Evolutionary conservation across 1,140 invertebrate species (phyloP).

Genomic region (Paracyclopina nana): DNA sequence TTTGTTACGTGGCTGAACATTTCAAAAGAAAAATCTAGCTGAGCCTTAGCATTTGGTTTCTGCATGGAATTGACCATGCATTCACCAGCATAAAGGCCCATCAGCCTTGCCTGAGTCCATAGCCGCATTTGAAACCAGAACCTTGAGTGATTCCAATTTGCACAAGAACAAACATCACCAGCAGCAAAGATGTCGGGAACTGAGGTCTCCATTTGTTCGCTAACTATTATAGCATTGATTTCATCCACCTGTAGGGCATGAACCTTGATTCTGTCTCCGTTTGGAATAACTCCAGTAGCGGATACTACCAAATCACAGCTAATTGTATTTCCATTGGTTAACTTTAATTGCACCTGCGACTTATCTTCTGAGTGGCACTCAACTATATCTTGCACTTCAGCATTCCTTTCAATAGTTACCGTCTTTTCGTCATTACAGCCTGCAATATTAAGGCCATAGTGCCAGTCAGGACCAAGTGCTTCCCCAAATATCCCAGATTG

Average conservation of each 20-base stretch:
- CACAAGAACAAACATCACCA: conserved; percentile 75
- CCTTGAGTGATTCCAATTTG: conserved; percentile 21
- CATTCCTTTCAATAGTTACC: no score
- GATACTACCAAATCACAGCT: conserved; percentile 82
- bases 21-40: conserved; percentile 47
- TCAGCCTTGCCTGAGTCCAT: conserved; percentile 94
- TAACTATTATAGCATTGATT: conserved; percentile 54
- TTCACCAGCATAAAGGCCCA: conserved; percentile 82
- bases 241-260: conserved; percentile 33
- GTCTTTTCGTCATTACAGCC: neutral
- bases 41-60: neutral
- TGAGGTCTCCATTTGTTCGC: conserved; percentile 66
- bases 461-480: no score
- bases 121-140: conserved; percentile 90
- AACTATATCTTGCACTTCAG: no score
- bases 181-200: conserved; percentile 65
- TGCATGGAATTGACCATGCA: conserved; percentile 50
- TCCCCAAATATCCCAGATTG: no score
- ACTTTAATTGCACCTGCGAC: conserved; percentile 48
- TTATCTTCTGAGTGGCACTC: no score
- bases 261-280: conserved; percentile 24
- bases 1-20: conserved; percentile 86
- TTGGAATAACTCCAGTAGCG: conserved; percentile 75
- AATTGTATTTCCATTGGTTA: conserved; percentile 51
- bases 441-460: no score